Evolutionary conservation across 1,140 invertebrate genomes (phyloP).

Genomic region (Propsilocerus akamusi): DNA sequence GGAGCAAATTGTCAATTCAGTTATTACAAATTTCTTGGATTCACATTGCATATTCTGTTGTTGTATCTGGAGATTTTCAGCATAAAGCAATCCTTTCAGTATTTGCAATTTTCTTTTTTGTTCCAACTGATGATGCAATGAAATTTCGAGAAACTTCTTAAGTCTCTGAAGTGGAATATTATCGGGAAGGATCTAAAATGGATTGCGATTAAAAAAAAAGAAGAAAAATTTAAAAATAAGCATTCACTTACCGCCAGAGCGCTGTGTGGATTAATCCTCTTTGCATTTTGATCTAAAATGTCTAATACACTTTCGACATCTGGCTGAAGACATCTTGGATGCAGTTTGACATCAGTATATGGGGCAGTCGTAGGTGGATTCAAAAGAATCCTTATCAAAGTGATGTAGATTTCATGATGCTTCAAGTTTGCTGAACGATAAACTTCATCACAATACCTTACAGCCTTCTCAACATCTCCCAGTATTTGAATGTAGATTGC

Average conservation of each 20-base stretch:
- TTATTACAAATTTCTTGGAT: conserved; percentile 62
- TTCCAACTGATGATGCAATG: conserved; percentile 52
- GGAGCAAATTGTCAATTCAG: conserved; percentile 70
- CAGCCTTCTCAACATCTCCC: conserved; percentile 65
- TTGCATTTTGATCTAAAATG: conserved; percentile 63
- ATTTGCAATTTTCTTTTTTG: conserved; percentile 53
- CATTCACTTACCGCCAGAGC: conserved; percentile 24
- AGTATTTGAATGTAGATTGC: conserved; percentile 71
- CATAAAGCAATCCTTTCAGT: conserved; percentile 60
- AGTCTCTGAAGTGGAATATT: conserved; percentile 51
- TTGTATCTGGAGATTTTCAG: conserved; percentile 65
- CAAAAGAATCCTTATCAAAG: conserved; percentile 40
- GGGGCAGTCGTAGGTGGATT: conserved; percentile 32
- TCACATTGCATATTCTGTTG: conserved; percentile 61
- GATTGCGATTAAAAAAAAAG: conserved; percentile 2
- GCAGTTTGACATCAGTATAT: conserved; percentile 31
- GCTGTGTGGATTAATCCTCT: conserved; percentile 60
- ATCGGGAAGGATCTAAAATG: conserved; percentile 42
- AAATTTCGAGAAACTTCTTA: conserved; percentile 55
- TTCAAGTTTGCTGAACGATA: conserved; percentile 26
- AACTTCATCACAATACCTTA: conserved; percentile 65
- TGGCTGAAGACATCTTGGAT: conserved; percentile 33
- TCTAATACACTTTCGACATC: conserved; percentile 60
- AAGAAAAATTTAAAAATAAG: conserved; percentile 7
- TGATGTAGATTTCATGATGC: conserved; percentile 43